A percentile compares a stretch with the other conserved stretches of the same genome.
phyloP scores from a whole-genome alignment of 2,113 vertebrate species.

The Deroptyus accipitrinus region DNA sequence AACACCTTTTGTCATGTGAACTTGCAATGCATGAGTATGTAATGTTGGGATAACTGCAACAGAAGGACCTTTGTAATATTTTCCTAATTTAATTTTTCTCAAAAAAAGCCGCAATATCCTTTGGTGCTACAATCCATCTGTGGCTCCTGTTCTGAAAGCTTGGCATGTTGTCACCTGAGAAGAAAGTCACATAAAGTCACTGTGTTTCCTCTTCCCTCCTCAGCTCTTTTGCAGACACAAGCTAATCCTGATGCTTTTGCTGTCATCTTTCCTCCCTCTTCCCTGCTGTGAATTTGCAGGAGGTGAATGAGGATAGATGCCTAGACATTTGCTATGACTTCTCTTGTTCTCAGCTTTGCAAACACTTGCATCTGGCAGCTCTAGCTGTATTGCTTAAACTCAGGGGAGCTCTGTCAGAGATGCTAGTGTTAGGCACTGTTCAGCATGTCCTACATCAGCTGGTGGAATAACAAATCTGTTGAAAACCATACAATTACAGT shows the following conservation, averaged over 20 bases:
- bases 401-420: neutral
- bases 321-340: neutral
- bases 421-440: accelerated
- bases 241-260: neutral
- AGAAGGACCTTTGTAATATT: neutral
- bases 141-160: neutral
- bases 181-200: neutral
- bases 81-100: neutral
- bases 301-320: neutral
- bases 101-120: neutral
- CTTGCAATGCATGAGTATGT: neutral
- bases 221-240: neutral
- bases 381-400: neutral
- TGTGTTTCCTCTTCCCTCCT: neutral
- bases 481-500: neutral
- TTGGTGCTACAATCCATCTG: neutral
- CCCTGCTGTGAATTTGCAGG: neutral
- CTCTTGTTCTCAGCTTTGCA: neutral
- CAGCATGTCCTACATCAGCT: neutral
- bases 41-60: neutral
- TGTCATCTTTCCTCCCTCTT: neutral
- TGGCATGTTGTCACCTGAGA: neutral
- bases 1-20: neutral
- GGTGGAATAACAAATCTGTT: neutral
- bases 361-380: neutral